A percentile compares a stretch with the other conserved stretches of the same genome.
Conservation (phyloP, 2,113 vertebrate genomes). For the Rhynchopsitta pachyrhyncha region DNA sequence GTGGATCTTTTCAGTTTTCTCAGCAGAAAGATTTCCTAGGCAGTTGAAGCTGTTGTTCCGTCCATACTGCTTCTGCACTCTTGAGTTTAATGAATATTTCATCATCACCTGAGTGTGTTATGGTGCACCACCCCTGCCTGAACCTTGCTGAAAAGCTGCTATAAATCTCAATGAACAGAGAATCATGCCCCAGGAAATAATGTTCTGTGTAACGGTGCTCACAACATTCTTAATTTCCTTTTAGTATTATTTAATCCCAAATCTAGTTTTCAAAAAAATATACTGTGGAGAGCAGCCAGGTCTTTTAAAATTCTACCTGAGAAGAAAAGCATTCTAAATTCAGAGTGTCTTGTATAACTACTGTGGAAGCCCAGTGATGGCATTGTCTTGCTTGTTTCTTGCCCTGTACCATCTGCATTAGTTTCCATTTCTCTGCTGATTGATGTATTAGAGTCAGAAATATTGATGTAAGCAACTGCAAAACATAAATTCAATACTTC, state of each 20-base stretch:
- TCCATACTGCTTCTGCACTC: accelerated
- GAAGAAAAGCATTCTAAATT: not conserved
- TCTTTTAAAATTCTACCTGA: not conserved
- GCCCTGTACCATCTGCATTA: not conserved
- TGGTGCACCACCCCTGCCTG: not conserved
- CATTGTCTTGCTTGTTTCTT: not conserved
- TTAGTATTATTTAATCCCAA: not conserved
- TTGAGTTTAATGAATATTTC: not conserved
- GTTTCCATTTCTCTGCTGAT: not conserved
- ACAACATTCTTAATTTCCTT: not conserved
- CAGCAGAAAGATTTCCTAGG: not conserved
- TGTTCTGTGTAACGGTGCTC: not conserved
- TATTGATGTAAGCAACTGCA: not conserved
- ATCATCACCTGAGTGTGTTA: not conserved
- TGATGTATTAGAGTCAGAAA: not conserved
- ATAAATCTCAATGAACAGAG: accelerated
- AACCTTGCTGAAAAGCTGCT: not conserved
- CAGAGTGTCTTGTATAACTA: not conserved
- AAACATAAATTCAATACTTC: not conserved
- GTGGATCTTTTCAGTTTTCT: not conserved
- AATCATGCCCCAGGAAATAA: accelerated
- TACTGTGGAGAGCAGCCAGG: accelerated
- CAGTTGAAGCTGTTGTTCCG: not conserved
- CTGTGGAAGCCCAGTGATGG: not conserved
- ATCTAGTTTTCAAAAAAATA: not conserved